Base-by-base conservation (phyloP, 2,888 invertebrate genomes). In the Mystacides longicornis region DNA sequence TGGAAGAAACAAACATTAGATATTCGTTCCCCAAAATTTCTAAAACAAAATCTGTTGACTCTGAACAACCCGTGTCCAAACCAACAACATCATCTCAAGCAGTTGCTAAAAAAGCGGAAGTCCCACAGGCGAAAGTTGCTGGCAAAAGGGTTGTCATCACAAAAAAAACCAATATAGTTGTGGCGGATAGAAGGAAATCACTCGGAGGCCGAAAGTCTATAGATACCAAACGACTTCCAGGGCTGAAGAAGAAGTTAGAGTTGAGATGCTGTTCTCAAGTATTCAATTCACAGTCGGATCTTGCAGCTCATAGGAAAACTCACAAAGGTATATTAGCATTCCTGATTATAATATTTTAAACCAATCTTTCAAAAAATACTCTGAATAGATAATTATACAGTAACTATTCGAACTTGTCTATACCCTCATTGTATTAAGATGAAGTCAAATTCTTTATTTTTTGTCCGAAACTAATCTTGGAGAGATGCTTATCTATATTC, bases 11-110 rank as follows among this genome's bases (percentile, higher is more conserved):
- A 9, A 51, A 51, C n/a, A 16, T 56, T 46, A 43, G 54, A 33
- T 60, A 60, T 33, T 60, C 60, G 7, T 60, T 60, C 42, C 59
- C 59, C 9, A 58, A 54, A 31, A 54, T 31, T 23, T 55, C 56
- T 18, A 58, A 60, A 51, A 16, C 22, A 1, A 56, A 55, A 47
- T 16, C 20, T 7, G 47, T 23, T 3, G 46, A 33, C n/a, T 16
- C 21, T 1, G 46, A 31, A 21, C 19, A 31, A 42, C n/a, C 19
- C 27, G 20, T 27, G 19, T 23, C 23, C 2, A 51, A 4, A 18
- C 43, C 22, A 7, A 51, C 42, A 43, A 23, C 20, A 19, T 23
- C 22, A 5, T 16, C 45, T 5, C 20, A 51, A 16, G 19, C 47
- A 9, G 14, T 27, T 33, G 7, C 48, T 23, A 55, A 55, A 49